Conservation (phyloP, 2,113 vertebrate genomes). For the Syngnathus scovelli region DNA sequence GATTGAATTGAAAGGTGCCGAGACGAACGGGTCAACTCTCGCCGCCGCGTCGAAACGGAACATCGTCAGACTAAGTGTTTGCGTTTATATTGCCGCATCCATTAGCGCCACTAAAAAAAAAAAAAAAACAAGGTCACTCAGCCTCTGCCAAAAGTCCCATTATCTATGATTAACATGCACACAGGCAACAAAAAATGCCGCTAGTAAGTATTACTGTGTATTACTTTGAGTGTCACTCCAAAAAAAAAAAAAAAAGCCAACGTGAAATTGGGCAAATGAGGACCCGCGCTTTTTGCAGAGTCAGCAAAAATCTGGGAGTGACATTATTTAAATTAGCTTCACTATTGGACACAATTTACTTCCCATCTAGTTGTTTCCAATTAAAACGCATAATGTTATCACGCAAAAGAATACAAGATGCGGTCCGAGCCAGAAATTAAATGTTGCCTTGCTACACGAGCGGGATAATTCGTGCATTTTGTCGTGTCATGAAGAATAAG, state of each 20-base stretch:
- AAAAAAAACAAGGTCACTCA: constrained; percentile 1
- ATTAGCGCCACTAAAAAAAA: not conserved
- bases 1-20: not conserved
- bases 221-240: not conserved
- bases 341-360: not conserved
- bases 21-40: not conserved
- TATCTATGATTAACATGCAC: constrained; percentile 1
- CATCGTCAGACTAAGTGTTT: not conserved
- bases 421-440: too few relatives aligned
- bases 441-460: too few relatives aligned
- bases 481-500: not conserved
- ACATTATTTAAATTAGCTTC: too few relatives aligned
- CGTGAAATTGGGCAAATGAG: not conserved
- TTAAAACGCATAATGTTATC: too few relatives aligned
- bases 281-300: too few relatives aligned
- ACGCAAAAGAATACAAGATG: too few relatives aligned
- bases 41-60: not conserved
- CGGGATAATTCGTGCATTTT: too few relatives aligned
- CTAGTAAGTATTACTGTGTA: not conserved
- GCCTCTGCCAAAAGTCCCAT: constrained; percentile 1
- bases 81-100: not conserved
- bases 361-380: too few relatives aligned
- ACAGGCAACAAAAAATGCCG: not conserved
- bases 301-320: too few relatives aligned
- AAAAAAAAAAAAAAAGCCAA: not conserved